A percentile compares a stretch with the other conserved stretches of the same genome.
Evolutionary conservation across 2,888 invertebrate species (phyloP).

Genomic region (Diarsia brunnea): DNA sequence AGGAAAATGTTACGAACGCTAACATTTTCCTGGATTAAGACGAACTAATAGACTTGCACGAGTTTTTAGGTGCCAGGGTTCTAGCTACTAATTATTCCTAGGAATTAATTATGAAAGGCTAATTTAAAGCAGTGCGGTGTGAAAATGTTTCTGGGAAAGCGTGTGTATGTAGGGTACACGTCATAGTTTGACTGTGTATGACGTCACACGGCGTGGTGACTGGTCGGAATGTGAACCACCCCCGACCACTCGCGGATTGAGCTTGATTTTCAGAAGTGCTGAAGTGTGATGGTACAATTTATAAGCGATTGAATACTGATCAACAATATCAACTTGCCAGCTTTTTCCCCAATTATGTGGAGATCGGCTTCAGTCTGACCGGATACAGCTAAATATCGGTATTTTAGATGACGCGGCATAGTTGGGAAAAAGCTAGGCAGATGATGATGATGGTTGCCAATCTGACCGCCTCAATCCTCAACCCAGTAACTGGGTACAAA

Average conservation of each 20-base stretch:
- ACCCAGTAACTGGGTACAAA: neutral
- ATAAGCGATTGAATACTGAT: conserved; percentile 45
- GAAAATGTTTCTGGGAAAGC: conserved; percentile 59
- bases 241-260: neutral
- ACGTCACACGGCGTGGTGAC: conserved; percentile 66
- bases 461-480: neutral
- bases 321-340: too few species aligned
- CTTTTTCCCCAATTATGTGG: too few species aligned
- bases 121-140: conserved; percentile 36
- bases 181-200: conserved; percentile 65
- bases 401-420: neutral
- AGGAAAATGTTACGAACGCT: conserved; percentile 14
- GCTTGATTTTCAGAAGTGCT: conserved; percentile 44
- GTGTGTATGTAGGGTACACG: conserved; percentile 59
- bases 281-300: conserved; percentile 58
- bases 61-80: conserved; percentile 26
- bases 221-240: conserved; percentile 50
- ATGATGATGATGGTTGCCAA: too few species aligned
- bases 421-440: too few species aligned
- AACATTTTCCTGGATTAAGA: conserved; percentile 52
- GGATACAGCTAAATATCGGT: neutral
- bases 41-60: conserved; percentile 32
- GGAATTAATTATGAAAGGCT: conserved; percentile 43
- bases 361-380: too few species aligned
- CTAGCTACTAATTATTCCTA: conserved; percentile 43